Conservation (phyloP, 2,113 vertebrate genomes). For the Tetrao urogallus region DNA sequence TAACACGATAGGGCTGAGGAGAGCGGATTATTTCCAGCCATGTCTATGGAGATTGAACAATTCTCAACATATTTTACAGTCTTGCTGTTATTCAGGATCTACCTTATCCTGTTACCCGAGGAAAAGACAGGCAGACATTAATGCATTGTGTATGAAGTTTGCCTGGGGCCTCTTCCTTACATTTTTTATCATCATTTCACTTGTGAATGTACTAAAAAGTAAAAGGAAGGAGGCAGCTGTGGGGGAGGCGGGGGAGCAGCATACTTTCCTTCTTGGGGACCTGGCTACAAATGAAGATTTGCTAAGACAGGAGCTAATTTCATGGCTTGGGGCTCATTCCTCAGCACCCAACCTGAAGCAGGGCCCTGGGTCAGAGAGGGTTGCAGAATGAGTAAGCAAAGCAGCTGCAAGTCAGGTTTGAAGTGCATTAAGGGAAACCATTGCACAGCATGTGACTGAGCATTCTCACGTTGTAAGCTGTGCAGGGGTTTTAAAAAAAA, state of each 20-base stretch:
- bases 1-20: slow-evolving; percentile 5
- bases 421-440: neutral
- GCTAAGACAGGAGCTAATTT: neutral
- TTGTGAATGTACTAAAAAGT: neutral
- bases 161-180: neutral
- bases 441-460: neutral
- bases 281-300: neutral
- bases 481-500: slow-evolving; percentile 13
- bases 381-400: slow-evolving; percentile 27
- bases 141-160: neutral
- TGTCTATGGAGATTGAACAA: slow-evolving; percentile 6
- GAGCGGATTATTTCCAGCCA: slow-evolving; percentile 1
- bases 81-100: neutral
- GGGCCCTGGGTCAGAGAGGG: neutral
- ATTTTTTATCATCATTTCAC: neutral
- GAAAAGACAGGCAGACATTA: neutral
- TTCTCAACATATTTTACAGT: neutral
- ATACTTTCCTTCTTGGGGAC: neutral
- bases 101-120: neutral
- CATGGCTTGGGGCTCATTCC: neutral
- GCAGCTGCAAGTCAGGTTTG: slow-evolving; percentile 39
- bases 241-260: neutral
- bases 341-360: neutral
- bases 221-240: neutral
- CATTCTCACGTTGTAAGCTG: rapidly evolving